Evolutionary conservation across 2,797 vertebrate species (phyloP).

Genomic region (Molossus alvarezi): DNA sequence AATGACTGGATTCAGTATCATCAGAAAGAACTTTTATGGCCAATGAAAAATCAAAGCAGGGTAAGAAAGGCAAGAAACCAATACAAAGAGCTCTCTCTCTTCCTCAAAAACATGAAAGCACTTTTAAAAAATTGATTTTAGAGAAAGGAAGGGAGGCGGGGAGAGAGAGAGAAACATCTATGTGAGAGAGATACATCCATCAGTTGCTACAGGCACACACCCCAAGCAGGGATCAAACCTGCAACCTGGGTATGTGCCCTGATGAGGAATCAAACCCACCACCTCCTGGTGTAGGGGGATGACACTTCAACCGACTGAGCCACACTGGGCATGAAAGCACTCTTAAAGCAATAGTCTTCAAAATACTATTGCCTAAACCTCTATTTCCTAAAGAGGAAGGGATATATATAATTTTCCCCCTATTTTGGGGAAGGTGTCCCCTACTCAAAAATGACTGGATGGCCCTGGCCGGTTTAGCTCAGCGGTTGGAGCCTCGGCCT

Average conservation of each 20-base stretch:
- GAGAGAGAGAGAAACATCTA: background rate
- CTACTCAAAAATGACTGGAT: constrained; percentile 20
- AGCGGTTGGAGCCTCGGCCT: no score
- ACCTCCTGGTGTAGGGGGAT: background rate
- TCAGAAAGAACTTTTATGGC: background rate
- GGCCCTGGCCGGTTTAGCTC: no score
- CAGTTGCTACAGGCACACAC: background rate
- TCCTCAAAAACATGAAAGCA: background rate
- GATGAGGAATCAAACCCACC: background rate
- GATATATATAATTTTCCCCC: background rate
- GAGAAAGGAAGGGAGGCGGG: background rate
- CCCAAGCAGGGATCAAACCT: background rate
- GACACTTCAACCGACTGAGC: background rate
- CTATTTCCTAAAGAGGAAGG: background rate
- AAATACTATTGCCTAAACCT: background rate
- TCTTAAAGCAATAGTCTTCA: constrained; percentile 39
- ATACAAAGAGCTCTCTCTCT: background rate
- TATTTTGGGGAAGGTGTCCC: background rate
- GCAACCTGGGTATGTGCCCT: background rate
- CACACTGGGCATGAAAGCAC: background rate
- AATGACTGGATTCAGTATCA: constrained; percentile 9
- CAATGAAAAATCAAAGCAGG: constrained; percentile 53
- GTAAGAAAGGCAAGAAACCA: background rate
- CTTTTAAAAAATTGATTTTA: background rate
- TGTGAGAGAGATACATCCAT: background rate